These are phyloP conservation scores for Oligia latruncula DNA, from an alignment of 2,888 invertebrate genomes.

Conservation along the genomic window DNA sequence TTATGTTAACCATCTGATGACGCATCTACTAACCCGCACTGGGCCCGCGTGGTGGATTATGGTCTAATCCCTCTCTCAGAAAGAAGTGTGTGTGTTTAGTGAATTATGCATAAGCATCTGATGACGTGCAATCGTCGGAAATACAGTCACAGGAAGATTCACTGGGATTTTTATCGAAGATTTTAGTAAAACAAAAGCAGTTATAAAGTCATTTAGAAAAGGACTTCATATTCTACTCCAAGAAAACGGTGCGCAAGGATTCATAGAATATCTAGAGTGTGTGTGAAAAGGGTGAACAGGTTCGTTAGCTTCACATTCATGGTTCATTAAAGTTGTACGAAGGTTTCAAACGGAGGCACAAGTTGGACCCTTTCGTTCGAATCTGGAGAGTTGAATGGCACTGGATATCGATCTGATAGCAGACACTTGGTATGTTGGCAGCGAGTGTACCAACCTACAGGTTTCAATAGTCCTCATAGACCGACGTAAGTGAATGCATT, in stretches of 20 bases:
- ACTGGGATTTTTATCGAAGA: background rate
- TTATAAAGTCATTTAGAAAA: background rate
- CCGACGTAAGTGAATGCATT: constrained; percentile 9
- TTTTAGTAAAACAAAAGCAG: background rate
- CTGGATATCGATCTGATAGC: constrained; percentile 40
- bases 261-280: constrained; percentile 29
- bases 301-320: constrained; percentile 61
- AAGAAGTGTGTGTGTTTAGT: background rate
- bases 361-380: constrained; percentile 47
- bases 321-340: constrained; percentile 62
- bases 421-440: constrained; percentile 2
- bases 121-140: background rate
- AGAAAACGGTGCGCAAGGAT: constrained; percentile 19
- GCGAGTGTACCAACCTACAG: constrained; percentile 10
- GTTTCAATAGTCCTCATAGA: constrained; percentile 15
- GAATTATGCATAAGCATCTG: background rate
- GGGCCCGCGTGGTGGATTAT: background rate
- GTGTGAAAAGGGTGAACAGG: constrained; percentile 44
- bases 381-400: constrained; percentile 48
- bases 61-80: background rate
- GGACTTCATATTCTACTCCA: constrained; percentile 1
- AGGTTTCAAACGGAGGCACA: constrained; percentile 36
- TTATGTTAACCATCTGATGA: background rate
- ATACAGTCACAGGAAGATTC: background rate
- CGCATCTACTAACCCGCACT: background rate